Evolutionary conservation across 1,140 invertebrate species (phyloP).

Genomic region (Luehdorfia chinensis): DNA sequence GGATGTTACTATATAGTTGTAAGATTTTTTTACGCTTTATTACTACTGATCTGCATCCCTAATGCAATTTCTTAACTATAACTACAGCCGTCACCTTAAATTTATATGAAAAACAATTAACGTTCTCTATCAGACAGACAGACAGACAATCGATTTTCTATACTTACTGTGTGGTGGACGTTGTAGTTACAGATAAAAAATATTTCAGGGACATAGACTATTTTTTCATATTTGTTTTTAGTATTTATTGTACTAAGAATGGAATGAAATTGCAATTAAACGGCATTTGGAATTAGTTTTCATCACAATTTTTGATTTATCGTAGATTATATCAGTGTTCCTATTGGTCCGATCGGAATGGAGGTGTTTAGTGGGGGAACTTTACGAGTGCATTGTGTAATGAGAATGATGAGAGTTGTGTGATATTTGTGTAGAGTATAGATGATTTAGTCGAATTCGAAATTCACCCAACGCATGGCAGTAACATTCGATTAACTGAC

Average conservation of each 20-base stretch:
- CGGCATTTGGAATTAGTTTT: conserved; percentile 9
- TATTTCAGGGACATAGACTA: too few species aligned
- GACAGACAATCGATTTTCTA: too few species aligned
- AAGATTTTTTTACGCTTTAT: conserved; percentile 15
- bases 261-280: too few species aligned
- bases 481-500: conserved; percentile 35
- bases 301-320: conserved; percentile 14
- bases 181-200: too few species aligned
- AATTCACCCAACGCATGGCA: conserved; percentile 48
- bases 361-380: conserved; percentile 19
- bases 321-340: conserved; percentile 30
- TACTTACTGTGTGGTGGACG: too few species aligned
- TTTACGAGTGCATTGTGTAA: too few species aligned
- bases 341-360: conserved; percentile 42
- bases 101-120: background rate
- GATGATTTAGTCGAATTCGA: conserved; percentile 49
- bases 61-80: background rate
- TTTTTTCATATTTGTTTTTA: too few species aligned
- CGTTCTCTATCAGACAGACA: too few species aligned
- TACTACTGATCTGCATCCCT: conserved; percentile 1
- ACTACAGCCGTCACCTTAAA: too few species aligned
- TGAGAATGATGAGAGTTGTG: conserved; percentile 36
- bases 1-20: conserved; percentile 21
- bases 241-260: too few species aligned
- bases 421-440: conserved; percentile 60